These are phyloP conservation scores for Enteromius afrohamiltoni DNA, from an alignment of 2,797 vertebrate genomes.

Conservation along the genomic window DNA sequence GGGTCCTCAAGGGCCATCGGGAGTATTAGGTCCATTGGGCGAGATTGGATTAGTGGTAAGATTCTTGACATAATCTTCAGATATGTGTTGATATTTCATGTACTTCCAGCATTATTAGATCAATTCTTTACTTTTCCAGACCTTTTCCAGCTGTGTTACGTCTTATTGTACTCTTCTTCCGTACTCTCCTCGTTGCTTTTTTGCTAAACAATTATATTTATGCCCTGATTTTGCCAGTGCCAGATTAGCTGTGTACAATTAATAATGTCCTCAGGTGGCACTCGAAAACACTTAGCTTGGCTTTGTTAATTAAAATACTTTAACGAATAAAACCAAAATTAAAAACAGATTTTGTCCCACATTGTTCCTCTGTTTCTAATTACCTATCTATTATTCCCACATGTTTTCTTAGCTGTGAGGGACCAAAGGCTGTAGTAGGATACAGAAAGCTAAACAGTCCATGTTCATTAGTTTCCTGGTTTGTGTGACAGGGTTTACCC, in stretches of 20 bases:
- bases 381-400: constrained; percentile 1
- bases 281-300: not conserved
- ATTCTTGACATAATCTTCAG: constrained; percentile 51
- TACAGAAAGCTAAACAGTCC: not conserved
- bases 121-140: not conserved
- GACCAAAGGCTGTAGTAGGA: constrained; percentile 7
- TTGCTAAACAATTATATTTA: not conserved
- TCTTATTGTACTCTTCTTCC: not conserved
- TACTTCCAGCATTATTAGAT: not conserved
- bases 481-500: constrained; percentile 70
- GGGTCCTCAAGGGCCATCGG: constrained; percentile 87
- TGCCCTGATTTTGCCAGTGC: not conserved
- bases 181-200: not conserved
- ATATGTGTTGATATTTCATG: not conserved
- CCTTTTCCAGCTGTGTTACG: constrained; percentile 10
- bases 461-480: constrained; percentile 26
- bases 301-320: constrained; percentile 30
- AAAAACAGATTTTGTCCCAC: constrained; percentile 12
- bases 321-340: constrained; percentile 15
- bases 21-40: constrained; percentile 84
- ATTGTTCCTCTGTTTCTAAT: constrained; percentile 28
- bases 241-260: not conserved
- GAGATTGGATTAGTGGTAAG: constrained; percentile 87
- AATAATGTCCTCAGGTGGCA: not conserved
- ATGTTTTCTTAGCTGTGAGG: constrained; percentile 2